Evolutionary conservation across 2,888 invertebrate genomes (phyloP).

Genomic region (Sabatieria punctata): DNA sequence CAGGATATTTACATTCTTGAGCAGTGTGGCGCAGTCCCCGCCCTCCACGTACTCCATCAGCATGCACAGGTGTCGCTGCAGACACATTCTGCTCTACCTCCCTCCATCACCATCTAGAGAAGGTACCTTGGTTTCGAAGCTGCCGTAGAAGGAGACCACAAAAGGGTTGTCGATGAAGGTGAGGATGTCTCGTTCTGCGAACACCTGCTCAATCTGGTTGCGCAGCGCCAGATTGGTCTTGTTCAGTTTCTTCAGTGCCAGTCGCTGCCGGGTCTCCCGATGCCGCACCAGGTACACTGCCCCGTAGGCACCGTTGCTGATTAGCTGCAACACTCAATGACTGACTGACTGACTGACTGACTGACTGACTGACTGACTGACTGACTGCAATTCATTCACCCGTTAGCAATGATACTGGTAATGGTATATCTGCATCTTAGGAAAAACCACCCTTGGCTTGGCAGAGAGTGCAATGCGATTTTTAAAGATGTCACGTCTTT

Average conservation of each 20-base stretch:
- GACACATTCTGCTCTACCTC: not conserved
- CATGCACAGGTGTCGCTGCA: constrained; percentile 78
- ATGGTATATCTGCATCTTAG: too few relatives aligned
- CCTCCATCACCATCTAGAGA: not conserved
- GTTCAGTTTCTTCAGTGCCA: constrained; percentile 98
- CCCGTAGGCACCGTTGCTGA: constrained; percentile 98
- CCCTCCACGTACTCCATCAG: constrained; percentile 99
- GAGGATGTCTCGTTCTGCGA: constrained; percentile 93
- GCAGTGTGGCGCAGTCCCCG: constrained; percentile 88
- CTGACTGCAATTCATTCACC: too few relatives aligned
- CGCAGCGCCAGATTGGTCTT: constrained; percentile 91
- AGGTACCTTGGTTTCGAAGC: constrained; percentile 77
- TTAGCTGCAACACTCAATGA: constrained; percentile 43
- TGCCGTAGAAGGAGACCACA: constrained; percentile 96
- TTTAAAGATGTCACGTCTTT: too few relatives aligned
- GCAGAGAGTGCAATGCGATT: too few relatives aligned
- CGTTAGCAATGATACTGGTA: too few relatives aligned
- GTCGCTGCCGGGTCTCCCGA: constrained; percentile 69
- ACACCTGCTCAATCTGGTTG: constrained; percentile 63
- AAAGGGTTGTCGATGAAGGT: constrained; percentile 99
- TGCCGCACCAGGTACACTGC: constrained; percentile 94
- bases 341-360: too few relatives aligned
- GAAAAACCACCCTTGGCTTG: too few relatives aligned
- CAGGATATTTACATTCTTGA: constrained; percentile 75
- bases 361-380: too few relatives aligned